Evolutionary conservation across 2,888 invertebrate genomes (phyloP).

Genomic region (Mesopsocus fuscifrons): DNA sequence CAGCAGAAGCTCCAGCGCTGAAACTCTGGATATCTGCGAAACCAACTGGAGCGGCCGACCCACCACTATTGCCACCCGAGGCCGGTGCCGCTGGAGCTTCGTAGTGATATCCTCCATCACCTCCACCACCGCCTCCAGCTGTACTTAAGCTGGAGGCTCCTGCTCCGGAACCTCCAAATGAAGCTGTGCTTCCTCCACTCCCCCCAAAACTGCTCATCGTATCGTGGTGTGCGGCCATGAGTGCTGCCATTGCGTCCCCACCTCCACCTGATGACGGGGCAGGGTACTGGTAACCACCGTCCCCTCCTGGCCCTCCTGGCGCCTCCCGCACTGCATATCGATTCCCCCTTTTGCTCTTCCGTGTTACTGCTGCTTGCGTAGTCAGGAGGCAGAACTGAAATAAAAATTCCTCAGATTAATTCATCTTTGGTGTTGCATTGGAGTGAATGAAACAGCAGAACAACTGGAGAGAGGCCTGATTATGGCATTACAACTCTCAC

Average conservation of each 20-base stretch:
- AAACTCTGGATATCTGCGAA: background rate
- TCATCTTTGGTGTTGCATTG: too few relatives aligned
- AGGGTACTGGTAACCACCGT: background rate
- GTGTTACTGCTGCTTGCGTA: background rate
- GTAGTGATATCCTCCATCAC: slow-evolving; percentile 17
- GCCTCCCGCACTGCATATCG: background rate
- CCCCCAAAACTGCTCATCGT: slow-evolving; percentile 1
- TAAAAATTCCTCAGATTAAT: too few relatives aligned
- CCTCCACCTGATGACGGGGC: background rate
- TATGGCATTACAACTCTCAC: too few relatives aligned
- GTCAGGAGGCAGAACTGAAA: background rate
- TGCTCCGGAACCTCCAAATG: slow-evolving; percentile 11
- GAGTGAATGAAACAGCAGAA: too few relatives aligned
- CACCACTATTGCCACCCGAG: background rate
- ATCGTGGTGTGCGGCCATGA: background rate
- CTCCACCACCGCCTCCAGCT: slow-evolving; percentile 15
- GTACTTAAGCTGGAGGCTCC: slow-evolving; percentile 14
- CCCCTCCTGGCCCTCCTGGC: background rate
- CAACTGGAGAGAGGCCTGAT: too few relatives aligned
- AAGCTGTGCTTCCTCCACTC: slow-evolving; percentile 10
- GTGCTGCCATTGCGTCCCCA: too few relatives aligned
- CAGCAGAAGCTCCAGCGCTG: background rate
- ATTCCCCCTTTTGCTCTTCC: background rate
- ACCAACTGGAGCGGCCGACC: background rate
- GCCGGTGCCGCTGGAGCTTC: slow-evolving; percentile 4